Percentiles rank a stretch among this genome's conserved stretches.
These are phyloP conservation scores for Urosaurus nigricauda DNA, from an alignment of 2,797 vertebrate species.

Conservation along the genomic window DNA sequence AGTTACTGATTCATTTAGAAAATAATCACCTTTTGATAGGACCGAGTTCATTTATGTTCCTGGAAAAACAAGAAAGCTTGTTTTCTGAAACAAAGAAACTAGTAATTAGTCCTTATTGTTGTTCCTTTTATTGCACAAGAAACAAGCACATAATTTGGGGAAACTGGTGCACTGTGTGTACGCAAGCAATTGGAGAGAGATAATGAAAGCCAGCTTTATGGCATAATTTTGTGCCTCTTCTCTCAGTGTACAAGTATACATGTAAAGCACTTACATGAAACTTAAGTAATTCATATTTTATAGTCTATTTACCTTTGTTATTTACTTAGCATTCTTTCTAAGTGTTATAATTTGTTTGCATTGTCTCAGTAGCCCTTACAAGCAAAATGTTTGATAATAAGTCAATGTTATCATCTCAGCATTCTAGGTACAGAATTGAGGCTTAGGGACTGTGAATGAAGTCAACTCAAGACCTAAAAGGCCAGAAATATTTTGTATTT, in stretches of 20 bases:
- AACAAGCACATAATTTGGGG: not conserved
- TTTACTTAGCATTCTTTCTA: not conserved
- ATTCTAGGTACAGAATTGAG: not conserved
- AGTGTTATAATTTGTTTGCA: not conserved
- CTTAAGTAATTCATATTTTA: slow-evolving; percentile 1
- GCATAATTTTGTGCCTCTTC: not conserved
- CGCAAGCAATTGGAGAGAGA: not conserved
- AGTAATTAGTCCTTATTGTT: not conserved
- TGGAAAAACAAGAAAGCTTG: slow-evolving; percentile 15
- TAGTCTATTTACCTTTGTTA: not conserved
- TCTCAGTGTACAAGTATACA: slow-evolving; percentile 6
- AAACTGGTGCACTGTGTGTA: not conserved
- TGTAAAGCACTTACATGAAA: slow-evolving; percentile 17
- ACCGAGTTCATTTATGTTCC: not conserved
- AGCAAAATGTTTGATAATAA: not conserved
- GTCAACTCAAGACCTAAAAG: not conserved
- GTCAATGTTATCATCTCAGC: not conserved
- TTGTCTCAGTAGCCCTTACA: not conserved
- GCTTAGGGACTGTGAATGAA: not conserved
- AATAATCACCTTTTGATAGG: not conserved
- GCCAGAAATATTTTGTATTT: not conserved
- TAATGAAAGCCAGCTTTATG: not conserved
- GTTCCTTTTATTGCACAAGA: slow-evolving; percentile 3
- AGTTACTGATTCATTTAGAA: slow-evolving; percentile 21
- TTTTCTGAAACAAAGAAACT: slow-evolving; percentile 15